A percentile compares a stretch with the other conserved stretches of the same genome.
Conservation (phyloP, 2,113 vertebrate species). For the Calonectris borealis region DNA sequence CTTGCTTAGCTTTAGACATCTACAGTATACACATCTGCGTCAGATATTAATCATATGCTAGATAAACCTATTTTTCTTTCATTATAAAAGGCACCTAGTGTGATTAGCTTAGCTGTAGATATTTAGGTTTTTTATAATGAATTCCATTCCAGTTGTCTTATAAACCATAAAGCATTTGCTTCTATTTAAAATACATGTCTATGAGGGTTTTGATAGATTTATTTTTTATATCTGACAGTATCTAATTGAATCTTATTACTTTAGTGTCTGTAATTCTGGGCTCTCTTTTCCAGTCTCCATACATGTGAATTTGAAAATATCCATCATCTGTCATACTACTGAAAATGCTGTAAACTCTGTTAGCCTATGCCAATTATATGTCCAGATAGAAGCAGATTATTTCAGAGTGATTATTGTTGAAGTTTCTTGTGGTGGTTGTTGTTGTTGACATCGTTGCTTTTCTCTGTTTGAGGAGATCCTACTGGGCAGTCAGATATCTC, state of each 20-base stretch:
- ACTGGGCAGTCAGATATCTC: not conserved
- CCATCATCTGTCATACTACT: not conserved
- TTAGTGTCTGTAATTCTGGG: not conserved
- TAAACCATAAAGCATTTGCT: not conserved
- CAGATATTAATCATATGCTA: not conserved
- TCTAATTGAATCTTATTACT: not conserved
- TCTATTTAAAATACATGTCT: not conserved
- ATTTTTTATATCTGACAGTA: not conserved
- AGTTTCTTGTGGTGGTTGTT: not conserved
- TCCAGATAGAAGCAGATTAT: not conserved
- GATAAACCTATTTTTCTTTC: not conserved
- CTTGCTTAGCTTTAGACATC: not conserved
- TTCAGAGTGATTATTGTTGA: not conserved
- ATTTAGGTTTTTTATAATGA: not conserved
- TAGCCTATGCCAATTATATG: not conserved
- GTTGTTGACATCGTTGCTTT: rapidly evolving
- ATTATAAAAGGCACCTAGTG: not conserved
- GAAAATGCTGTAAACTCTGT: not conserved
- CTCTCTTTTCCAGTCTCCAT: not conserved
- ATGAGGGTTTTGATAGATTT: not conserved
- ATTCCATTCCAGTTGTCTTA: not conserved
- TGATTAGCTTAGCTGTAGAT: not conserved
- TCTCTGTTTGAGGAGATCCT: not conserved
- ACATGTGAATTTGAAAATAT: not conserved
- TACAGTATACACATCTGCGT: not conserved